Base-by-base conservation (phyloP, 2,113 vertebrate species). In the Pogonocichla stellata region DNA sequence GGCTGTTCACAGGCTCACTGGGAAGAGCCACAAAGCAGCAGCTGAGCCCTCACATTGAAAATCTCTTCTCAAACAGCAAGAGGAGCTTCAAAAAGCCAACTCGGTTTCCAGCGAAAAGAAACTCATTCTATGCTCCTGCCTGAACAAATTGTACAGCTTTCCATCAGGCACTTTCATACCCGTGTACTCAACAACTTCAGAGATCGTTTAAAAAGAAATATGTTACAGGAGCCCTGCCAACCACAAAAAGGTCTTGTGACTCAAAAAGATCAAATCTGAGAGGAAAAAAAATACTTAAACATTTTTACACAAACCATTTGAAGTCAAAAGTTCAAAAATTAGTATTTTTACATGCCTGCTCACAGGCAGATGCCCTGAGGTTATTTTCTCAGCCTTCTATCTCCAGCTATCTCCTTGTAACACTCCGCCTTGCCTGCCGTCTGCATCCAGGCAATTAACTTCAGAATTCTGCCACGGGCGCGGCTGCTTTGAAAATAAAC, bases 281-380 rank as follows among this genome's bases (percentile, higher is more conserved):
- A 91, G 12, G 56, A 67, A 67, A 75, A 75, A 92, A 77, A 72
- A 73, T 31, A 95, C 95, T 97, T 94, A 95, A 96, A 93, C 94
- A 78, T 91, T 97, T 97, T 95, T 95, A 90, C 70, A 84, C 67
- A 33, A 95, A 87, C 94, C 92, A 87, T 57, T 72, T 85, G 65
- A 97, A 94, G 96, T 96, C 94, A 85, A 51, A 95, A 96, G 97
- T 96, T 97, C 94, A 81, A 80, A 96, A 96, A 91, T 92, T 87
- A 96, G 65, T 87, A 92, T 93, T 95, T 97, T 84, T 78, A 69
- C 95, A 81, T 9, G 96, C 36, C 90, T 87, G 89, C 93, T 92
- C 54, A 12, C 1, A 95, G 93, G 82, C 85, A 60, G 48, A 58
- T 54, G 91, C 96, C 97, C 95, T 3, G 6, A 61, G 92, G 97